These are phyloP conservation scores for Cristatella mucedo DNA, from an alignment of 2,888 invertebrate species.

Conservation along the genomic window DNA sequence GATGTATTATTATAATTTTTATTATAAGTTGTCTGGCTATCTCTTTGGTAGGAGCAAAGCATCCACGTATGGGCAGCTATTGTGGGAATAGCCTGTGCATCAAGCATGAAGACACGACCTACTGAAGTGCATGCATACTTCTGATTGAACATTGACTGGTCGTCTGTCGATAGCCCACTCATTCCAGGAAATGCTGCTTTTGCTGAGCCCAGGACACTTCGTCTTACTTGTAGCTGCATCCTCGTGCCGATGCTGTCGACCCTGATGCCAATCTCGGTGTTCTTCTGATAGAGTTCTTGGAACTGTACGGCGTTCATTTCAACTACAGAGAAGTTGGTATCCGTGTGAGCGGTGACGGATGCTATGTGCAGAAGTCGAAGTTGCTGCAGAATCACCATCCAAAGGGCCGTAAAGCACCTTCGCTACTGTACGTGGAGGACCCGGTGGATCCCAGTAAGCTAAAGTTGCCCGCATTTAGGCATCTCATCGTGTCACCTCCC, in stretches of 20 bases:
- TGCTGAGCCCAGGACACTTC: neutral
- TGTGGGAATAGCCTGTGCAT: too few species aligned
- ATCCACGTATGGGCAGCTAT: too few species aligned
- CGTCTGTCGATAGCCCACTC: too few species aligned
- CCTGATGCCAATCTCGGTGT: constrained; percentile 65
- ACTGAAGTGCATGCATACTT: too few species aligned
- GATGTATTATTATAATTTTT: too few species aligned
- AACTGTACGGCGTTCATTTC: constrained; percentile 87
- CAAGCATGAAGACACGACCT: too few species aligned
- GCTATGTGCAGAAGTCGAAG: constrained; percentile 82
- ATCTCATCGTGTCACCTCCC: too few species aligned
- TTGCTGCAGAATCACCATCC: constrained; percentile 58
- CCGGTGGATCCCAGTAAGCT: constrained; percentile 62
- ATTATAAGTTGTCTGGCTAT: too few species aligned
- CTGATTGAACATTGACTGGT: too few species aligned
- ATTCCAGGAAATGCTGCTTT: too few species aligned
- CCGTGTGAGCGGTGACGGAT: constrained; percentile 76
- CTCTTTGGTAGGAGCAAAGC: too few species aligned
- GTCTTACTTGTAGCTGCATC: constrained; percentile 45
- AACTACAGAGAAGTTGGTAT: constrained; percentile 80
- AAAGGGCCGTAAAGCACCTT: constrained; percentile 70
- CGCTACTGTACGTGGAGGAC: constrained; percentile 89
- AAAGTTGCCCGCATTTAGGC: too few species aligned
- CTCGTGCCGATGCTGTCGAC: constrained; percentile 54
- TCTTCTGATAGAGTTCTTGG: constrained; percentile 85